phyloP scores from a whole-genome alignment of 2,113 vertebrate genomes.

The Leptodactylus fuscus region DNA sequence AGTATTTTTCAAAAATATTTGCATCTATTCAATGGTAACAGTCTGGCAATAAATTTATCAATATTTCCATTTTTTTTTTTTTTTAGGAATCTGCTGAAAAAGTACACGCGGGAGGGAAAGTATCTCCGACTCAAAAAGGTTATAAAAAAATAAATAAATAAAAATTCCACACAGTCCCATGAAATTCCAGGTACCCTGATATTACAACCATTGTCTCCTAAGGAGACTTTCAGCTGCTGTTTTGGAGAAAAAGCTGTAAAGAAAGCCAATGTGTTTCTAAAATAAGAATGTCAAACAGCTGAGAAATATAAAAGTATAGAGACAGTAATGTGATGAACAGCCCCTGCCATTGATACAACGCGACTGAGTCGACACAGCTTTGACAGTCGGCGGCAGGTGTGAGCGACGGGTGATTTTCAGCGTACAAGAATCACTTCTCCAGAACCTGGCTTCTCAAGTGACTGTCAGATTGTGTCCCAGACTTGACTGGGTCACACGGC shows the following conservation, averaged over 20 bases:
- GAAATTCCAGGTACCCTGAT: background rate
- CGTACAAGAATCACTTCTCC: conserved; percentile 68
- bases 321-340: conserved; percentile 73
- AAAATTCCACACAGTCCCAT: conserved; percentile 43
- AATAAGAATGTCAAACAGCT: conserved; percentile 72
- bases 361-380: background rate
- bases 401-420: conserved; percentile 62
- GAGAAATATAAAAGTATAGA: conserved; percentile 69
- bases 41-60: no score
- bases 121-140: no score
- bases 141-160: no score
- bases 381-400: conserved; percentile 72
- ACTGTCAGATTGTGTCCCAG: conserved; percentile 74
- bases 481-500: conserved; percentile 73
- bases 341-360: conserved; percentile 53
- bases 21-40: no score
- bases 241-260: conserved; percentile 67
- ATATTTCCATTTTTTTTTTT: no score
- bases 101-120: no score
- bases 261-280: conserved; percentile 71
- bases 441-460: conserved; percentile 72
- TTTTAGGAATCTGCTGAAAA: no score
- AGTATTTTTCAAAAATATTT: no score
- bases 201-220: conserved; percentile 5
- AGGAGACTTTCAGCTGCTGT: conserved; percentile 73